Percentiles rank a stretch among this genome's conserved stretches.
These are phyloP conservation scores for Tokudaia muenninki DNA, from an alignment of 2,797 vertebrate genomes.

Conservation along the genomic window DNA sequence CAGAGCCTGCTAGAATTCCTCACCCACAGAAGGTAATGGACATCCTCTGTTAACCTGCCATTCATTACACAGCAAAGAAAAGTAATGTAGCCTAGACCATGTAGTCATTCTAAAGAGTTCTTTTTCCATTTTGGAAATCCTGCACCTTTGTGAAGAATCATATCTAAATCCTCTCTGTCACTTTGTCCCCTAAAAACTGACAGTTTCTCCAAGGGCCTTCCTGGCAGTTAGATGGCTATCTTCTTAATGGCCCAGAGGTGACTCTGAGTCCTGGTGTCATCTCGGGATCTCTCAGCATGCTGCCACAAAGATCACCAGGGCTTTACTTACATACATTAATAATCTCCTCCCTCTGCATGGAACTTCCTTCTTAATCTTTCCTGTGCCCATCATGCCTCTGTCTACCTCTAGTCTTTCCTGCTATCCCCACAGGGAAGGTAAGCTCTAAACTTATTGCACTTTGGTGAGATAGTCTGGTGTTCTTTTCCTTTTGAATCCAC, in stretches of 20 bases:
- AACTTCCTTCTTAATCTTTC: neutral
- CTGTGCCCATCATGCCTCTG: neutral
- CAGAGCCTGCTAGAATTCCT: neutral
- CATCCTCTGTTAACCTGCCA: neutral
- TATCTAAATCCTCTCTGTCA: neutral
- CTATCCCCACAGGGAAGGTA: neutral
- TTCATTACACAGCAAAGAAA: conserved; percentile 1
- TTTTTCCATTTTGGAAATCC: neutral
- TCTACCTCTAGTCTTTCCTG: neutral
- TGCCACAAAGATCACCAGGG: neutral
- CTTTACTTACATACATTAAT: neutral
- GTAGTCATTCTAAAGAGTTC: neutral
- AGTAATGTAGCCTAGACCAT: neutral
- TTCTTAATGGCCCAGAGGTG: neutral
- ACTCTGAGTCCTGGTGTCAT: neutral
- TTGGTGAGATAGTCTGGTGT: neutral
- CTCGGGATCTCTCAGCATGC: neutral
- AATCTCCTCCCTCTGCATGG: neutral
- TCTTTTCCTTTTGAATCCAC: neutral
- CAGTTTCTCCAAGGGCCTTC: neutral
- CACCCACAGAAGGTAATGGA: neutral
- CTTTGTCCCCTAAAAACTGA: conserved; percentile 21
- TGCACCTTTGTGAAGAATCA: conserved; percentile 38
- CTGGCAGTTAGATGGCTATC: neutral
- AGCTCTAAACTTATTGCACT: neutral